Conservation (phyloP, 1,140 invertebrate species). For the Drosophila tristis region DNA sequence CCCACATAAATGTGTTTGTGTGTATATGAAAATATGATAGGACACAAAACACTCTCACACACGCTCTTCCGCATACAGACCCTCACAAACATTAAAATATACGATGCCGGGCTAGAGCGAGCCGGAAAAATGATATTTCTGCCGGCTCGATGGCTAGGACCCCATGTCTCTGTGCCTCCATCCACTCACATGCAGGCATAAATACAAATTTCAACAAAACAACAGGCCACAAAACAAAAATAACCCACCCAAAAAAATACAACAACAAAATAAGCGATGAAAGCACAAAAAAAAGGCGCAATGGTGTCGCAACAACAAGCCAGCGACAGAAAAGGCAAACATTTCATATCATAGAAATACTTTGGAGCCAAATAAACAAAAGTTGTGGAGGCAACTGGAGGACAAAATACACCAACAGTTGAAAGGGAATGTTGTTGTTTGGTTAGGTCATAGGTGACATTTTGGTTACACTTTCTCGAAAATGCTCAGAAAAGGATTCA, state of each 20-base stretch:
- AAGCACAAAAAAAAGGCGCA: slow-evolving; percentile 65
- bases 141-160: slow-evolving; percentile 42
- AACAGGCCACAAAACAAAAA: slow-evolving; percentile 62
- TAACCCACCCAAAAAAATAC: slow-evolving; percentile 15
- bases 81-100: slow-evolving; percentile 71
- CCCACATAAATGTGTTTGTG: slow-evolving; percentile 2
- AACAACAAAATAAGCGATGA: slow-evolving; percentile 61
- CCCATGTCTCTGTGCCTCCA: slow-evolving; percentile 53
- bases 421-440: slow-evolving; percentile 33
- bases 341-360: slow-evolving; percentile 75
- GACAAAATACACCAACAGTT: slow-evolving; percentile 41
- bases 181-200: slow-evolving; percentile 48
- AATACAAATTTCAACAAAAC: slow-evolving; percentile 78
- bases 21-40: slow-evolving; percentile 71
- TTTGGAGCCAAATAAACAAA: slow-evolving; percentile 71
- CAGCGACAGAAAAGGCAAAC: slow-evolving; percentile 33
- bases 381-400: slow-evolving; percentile 24
- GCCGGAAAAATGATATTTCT: slow-evolving; percentile 68
- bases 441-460: not conserved
- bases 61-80: slow-evolving; percentile 17
- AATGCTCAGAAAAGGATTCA: not conserved
- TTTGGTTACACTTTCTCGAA: slow-evolving; percentile 30
- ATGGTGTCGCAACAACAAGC: slow-evolving; percentile 49
- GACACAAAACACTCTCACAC: slow-evolving; percentile 35
- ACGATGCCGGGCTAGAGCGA: slow-evolving; percentile 56